Evolutionary conservation across 2,797 vertebrate genomes (phyloP).

Genomic region (Tympanoctomys barrerae): DNA sequence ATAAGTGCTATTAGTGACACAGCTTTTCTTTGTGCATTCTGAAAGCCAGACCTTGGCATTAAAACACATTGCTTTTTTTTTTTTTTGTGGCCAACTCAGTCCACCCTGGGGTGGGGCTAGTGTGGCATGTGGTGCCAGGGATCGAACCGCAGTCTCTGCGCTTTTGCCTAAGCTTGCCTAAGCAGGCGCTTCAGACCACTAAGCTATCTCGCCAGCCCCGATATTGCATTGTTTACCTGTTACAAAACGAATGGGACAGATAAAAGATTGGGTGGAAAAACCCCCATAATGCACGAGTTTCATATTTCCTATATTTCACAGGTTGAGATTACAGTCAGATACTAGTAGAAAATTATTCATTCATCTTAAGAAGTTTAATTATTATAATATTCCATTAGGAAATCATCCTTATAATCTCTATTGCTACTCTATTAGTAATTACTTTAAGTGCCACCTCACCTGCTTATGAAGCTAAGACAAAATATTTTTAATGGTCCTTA

Average conservation of each 20-base stretch:
- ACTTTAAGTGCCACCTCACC: conserved; percentile 63
- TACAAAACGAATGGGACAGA: background rate
- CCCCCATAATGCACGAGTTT: conserved; percentile 37
- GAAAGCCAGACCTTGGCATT: conserved; percentile 42
- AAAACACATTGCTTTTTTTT: conserved; percentile 30
- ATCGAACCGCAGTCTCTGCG: no score
- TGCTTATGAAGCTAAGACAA: conserved; percentile 66
- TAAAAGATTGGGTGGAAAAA: background rate
- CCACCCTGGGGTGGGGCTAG: no score
- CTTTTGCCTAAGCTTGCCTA: no score
- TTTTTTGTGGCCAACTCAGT: no score
- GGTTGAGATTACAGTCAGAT: conserved; percentile 6
- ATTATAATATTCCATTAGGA: conserved; percentile 46
- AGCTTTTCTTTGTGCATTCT: conserved; percentile 40
- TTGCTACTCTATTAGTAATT: conserved; percentile 58
- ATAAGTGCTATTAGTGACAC: conserved; percentile 27
- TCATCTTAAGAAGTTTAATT: conserved; percentile 67
- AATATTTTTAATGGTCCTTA: conserved; percentile 60
- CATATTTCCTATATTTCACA: conserved; percentile 32
- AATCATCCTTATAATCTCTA: conserved; percentile 57
- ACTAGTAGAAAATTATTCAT: conserved; percentile 36
- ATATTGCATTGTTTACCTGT: conserved; percentile 25
- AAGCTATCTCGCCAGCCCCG: no score
- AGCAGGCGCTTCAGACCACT: no score
- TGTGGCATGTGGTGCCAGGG: no score